Percentiles rank a stretch among this genome's conserved stretches.
Conservation (phyloP, 2,113 vertebrate species). For the Bungarus multicinctus region DNA sequence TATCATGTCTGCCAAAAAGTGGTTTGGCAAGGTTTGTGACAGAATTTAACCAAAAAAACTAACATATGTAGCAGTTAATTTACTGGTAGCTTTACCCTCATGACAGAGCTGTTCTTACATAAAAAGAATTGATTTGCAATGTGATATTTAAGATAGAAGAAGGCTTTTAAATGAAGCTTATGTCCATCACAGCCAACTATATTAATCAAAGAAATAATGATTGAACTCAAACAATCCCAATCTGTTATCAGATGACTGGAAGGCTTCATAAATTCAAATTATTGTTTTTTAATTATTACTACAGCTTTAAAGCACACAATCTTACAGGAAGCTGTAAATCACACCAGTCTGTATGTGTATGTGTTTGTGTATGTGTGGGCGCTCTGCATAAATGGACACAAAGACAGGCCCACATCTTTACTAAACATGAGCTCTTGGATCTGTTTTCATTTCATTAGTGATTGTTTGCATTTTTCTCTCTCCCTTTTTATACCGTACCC, state of each 20-base stretch:
- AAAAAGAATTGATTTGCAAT: slow-evolving; percentile 60
- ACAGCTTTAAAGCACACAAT: not conserved
- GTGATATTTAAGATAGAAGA: slow-evolving; percentile 44
- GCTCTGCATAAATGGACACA: not conserved
- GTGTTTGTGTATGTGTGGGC: not conserved
- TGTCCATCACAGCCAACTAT: slow-evolving; percentile 37
- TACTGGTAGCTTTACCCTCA: slow-evolving; percentile 57
- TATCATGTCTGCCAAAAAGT: slow-evolving; percentile 44
- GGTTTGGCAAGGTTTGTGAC: slow-evolving; percentile 58
- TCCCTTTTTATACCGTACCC: not conserved
- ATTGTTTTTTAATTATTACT: slow-evolving; percentile 9
- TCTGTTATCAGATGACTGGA: not conserved
- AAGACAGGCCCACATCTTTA: not conserved
- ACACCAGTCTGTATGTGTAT: not conserved
- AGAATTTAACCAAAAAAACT: slow-evolving; percentile 60
- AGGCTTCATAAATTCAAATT: not conserved
- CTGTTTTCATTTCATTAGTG: not conserved
- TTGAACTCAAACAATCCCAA: slow-evolving; percentile 15
- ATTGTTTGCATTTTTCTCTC: not conserved
- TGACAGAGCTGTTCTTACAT: slow-evolving; percentile 62
- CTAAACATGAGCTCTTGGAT: not conserved
- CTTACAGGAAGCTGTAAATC: not conserved
- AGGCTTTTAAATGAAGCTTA: slow-evolving; percentile 30
- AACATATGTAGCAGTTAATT: slow-evolving; percentile 68
- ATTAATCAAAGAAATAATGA: slow-evolving; percentile 42